Conservation (phyloP, 2,797 vertebrate genomes). For the Myotis findleyi region DNA sequence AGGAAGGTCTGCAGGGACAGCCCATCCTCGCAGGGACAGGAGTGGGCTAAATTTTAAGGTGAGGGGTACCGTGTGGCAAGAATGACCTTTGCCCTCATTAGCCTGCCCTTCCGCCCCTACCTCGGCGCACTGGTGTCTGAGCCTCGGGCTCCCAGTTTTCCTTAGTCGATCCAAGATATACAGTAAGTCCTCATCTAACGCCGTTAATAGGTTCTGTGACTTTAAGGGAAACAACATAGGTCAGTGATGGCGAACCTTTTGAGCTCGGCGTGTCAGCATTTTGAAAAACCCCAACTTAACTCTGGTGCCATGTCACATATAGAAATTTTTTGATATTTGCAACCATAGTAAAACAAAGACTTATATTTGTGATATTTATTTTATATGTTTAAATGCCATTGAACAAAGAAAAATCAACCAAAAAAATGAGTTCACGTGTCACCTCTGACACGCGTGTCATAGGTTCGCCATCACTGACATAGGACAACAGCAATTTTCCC, state of each 20-base stretch:
- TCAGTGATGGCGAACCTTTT: too few relatives aligned
- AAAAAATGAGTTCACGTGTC: too few relatives aligned
- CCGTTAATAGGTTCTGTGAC: background rate
- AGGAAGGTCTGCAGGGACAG: background rate
- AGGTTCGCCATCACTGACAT: too few relatives aligned
- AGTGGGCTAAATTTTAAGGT: conserved; percentile 59
- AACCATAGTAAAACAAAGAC: too few relatives aligned
- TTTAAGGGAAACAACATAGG: background rate
- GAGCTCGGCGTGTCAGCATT: too few relatives aligned
- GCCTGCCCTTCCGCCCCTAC: background rate
- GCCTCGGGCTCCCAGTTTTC: accelerated
- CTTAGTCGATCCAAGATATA: background rate
- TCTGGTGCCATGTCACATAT: too few relatives aligned
- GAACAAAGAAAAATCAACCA: too few relatives aligned
- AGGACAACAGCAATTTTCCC: background rate
- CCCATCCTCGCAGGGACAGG: conserved; percentile 50
- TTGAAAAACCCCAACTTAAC: too few relatives aligned
- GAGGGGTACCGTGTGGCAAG: conserved; percentile 57
- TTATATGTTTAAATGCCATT: too few relatives aligned
- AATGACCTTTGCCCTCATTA: background rate
- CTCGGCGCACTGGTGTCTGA: background rate
- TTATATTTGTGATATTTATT: too few relatives aligned
- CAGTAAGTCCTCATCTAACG: background rate
- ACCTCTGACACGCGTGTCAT: too few relatives aligned
- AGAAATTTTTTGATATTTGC: too few relatives aligned